A percentile compares a stretch with the other conserved stretches of the same genome.
phyloP scores from a whole-genome alignment of 1,140 invertebrate species.

The Drosophila fuyamai region DNA sequence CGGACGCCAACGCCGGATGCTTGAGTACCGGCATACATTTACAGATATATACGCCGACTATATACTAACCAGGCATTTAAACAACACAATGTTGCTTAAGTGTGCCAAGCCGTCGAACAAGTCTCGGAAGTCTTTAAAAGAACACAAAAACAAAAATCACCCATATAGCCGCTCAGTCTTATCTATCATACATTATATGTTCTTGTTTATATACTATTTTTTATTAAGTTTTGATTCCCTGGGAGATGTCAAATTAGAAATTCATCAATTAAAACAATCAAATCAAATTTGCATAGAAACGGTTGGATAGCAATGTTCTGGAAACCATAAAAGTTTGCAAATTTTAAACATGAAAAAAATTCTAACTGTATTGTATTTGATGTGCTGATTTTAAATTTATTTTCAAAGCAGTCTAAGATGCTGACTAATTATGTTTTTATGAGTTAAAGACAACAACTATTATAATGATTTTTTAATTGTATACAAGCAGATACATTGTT shows the following conservation, averaged over 20 bases:
- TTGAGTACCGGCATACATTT: slow-evolving; percentile 14
- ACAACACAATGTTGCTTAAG: slow-evolving; percentile 61
- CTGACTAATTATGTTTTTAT: neutral
- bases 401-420: neutral
- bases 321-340: slow-evolving; percentile 11
- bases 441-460: too few relatives aligned
- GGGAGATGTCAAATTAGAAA: slow-evolving; percentile 38
- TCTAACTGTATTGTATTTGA: slow-evolving; percentile 21
- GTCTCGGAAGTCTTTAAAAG: neutral
- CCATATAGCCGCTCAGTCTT: slow-evolving; percentile 13
- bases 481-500: too few relatives aligned
- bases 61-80: slow-evolving; percentile 23
- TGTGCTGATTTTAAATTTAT: neutral
- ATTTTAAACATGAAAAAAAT: slow-evolving; percentile 5
- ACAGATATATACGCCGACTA: slow-evolving; percentile 19
- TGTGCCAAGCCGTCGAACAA: slow-evolving; percentile 52
- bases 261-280: slow-evolving; percentile 60
- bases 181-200: slow-evolving; percentile 26
- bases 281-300: slow-evolving; percentile 22
- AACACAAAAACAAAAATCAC: neutral
- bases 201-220: slow-evolving; percentile 15
- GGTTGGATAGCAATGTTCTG: neutral
- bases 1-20: slow-evolving; percentile 67
- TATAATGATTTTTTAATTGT: too few relatives aligned
- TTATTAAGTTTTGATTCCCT: slow-evolving; percentile 7